Conservation (phyloP, 2,113 vertebrate species). For the Hippopotamus amphibius region DNA sequence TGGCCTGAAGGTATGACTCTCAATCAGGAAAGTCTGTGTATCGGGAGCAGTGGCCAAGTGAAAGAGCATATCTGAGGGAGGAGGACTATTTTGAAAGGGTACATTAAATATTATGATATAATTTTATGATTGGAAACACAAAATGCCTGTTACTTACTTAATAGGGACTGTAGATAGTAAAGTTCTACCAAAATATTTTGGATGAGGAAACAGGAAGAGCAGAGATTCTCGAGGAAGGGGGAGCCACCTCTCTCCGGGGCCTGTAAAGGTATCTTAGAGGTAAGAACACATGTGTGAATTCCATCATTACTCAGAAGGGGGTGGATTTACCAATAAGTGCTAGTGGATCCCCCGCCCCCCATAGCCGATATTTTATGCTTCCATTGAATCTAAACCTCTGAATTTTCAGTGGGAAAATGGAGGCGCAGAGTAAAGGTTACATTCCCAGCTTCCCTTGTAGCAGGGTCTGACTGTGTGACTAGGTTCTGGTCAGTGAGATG, state of each 20-base stretch:
- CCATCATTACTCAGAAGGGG: neutral
- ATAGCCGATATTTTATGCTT: neutral
- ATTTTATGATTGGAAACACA: neutral
- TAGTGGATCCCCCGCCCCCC: neutral
- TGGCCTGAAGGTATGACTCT: neutral
- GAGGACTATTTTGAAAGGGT: neutral
- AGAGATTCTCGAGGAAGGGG: neutral
- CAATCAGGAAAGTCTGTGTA: neutral
- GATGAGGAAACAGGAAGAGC: neutral
- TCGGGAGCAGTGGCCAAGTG: neutral
- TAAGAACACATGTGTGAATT: neutral
- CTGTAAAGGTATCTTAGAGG: neutral
- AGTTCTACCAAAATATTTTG: neutral
- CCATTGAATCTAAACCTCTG: neutral
- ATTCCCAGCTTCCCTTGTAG: neutral
- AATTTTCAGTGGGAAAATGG: neutral
- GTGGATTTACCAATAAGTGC: neutral
- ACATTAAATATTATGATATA: neutral
- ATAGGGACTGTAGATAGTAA: neutral
- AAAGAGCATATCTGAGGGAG: neutral
- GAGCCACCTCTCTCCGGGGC: neutral
- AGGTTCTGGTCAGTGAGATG: neutral
- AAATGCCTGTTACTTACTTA: neutral
- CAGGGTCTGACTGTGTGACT: neutral
- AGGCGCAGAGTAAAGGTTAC: neutral